These are phyloP conservation scores for Cancer borealis DNA, from an alignment of 2,888 invertebrate genomes.

Conservation along the genomic window DNA sequence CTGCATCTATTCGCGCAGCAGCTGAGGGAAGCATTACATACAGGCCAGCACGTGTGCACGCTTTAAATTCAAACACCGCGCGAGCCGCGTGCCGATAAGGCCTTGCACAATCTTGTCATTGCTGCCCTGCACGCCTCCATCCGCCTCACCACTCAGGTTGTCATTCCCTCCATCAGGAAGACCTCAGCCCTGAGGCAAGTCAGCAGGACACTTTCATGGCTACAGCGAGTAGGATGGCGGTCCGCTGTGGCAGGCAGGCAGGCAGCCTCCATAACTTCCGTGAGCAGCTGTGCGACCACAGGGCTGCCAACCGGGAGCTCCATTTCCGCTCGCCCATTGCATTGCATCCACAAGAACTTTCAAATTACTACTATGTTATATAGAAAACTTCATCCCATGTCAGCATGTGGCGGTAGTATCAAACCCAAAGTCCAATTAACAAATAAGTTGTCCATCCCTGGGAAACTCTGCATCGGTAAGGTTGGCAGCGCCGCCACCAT, in stretches of 20 bases:
- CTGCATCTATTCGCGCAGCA: neutral
- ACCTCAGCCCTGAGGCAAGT: neutral
- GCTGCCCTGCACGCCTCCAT: neutral
- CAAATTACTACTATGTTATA: neutral
- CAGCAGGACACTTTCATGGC: neutral
- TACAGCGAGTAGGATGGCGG: neutral
- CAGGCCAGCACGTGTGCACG: slow-evolving; percentile 61
- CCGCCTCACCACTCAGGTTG: neutral
- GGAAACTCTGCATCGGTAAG: slow-evolving; percentile 72
- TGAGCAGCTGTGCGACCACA: slow-evolving; percentile 68
- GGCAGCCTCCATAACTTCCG: slow-evolving; percentile 56
- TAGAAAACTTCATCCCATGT: neutral
- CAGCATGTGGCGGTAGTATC: neutral
- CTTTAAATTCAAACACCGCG: slow-evolving; percentile 72
- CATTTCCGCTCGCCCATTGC: slow-evolving; percentile 58
- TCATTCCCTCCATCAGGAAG: neutral
- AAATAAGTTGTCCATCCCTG: slow-evolving; percentile 61
- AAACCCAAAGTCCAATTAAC: neutral
- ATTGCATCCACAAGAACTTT: neutral
- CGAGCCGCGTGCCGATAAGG: slow-evolving; percentile 66
- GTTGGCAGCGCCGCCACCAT: slow-evolving; percentile 67
- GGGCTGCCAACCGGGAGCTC: slow-evolving; percentile 63
- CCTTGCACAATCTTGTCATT: neutral
- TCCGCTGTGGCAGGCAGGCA: slow-evolving; percentile 49
- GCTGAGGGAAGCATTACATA: neutral